Conservation (phyloP, 1,140 invertebrate species). For the Dendrolimus punctatus region DNA sequence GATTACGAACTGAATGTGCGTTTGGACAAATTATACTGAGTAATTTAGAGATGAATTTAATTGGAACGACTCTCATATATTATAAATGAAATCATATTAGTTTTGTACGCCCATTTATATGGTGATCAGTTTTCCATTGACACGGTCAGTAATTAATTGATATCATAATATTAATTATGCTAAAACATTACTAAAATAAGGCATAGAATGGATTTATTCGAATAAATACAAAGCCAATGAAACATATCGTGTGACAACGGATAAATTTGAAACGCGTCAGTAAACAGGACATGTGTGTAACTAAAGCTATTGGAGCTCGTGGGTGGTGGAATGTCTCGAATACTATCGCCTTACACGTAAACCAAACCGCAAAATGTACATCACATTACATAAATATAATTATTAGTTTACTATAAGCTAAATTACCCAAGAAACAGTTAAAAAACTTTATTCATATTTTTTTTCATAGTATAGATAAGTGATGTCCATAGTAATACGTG, state of each 20-base stretch:
- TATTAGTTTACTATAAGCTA: too few species aligned
- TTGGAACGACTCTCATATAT: too few species aligned
- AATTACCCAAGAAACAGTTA: too few species aligned
- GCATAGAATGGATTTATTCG: not conserved
- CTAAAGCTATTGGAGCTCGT: slow-evolving; percentile 32
- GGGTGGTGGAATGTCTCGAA: slow-evolving; percentile 36
- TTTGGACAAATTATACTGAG: not conserved
- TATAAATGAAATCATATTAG: too few species aligned
- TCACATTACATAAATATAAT: slow-evolving; percentile 21
- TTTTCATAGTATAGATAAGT: too few species aligned
- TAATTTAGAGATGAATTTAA: not conserved
- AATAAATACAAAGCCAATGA: too few species aligned
- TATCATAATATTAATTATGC: slow-evolving; percentile 1
- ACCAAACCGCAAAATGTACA: slow-evolving; percentile 48
- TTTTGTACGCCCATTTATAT: too few species aligned
- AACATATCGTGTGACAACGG: slow-evolving; percentile 37
- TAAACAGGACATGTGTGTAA: slow-evolving; percentile 43
- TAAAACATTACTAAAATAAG: slow-evolving; percentile 6
- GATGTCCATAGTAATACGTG: too few species aligned
- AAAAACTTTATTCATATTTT: too few species aligned
- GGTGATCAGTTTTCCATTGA: too few species aligned
- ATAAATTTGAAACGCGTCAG: slow-evolving; percentile 55
- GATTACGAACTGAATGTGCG: not conserved
- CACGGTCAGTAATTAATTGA: slow-evolving; percentile 1
- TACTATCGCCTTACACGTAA: slow-evolving; percentile 30